Evolutionary conservation across 2,888 invertebrate species (phyloP).

Genomic region (Lasiommata megera): DNA sequence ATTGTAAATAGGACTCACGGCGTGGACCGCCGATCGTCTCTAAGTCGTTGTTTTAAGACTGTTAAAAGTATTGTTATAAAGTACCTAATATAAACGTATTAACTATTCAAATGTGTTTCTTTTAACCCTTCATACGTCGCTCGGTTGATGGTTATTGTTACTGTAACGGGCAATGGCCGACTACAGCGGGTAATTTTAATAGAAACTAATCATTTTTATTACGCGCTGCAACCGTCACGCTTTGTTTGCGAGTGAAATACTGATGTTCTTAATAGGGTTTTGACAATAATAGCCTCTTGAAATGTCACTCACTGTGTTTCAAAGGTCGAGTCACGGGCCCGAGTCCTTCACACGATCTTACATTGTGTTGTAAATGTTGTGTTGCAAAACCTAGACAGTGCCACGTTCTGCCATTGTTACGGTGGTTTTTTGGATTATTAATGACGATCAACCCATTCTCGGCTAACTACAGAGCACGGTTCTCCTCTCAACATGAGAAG

Average conservation of each 20-base stretch:
- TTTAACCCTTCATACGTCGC: slow-evolving; percentile 21
- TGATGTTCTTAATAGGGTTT: slow-evolving; percentile 36
- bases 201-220: slow-evolving; percentile 33
- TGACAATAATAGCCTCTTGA: slow-evolving; percentile 38
- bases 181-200: slow-evolving; percentile 34
- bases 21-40: slow-evolving; percentile 66
- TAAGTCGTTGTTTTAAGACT: slow-evolving; percentile 80
- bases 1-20: slow-evolving; percentile 65
- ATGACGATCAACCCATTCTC: no score
- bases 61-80: slow-evolving; percentile 80
- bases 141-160: slow-evolving; percentile 18
- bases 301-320: slow-evolving; percentile 44
- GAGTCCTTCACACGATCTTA: slow-evolving; percentile 41
- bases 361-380: slow-evolving; percentile 38
- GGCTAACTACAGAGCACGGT: no score
- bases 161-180: slow-evolving; percentile 22
- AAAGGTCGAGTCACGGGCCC: slow-evolving; percentile 43
- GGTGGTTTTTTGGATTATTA: slow-evolving; percentile 28
- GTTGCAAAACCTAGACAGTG: slow-evolving; percentile 39
- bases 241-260: slow-evolving; percentile 34
- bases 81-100: slow-evolving; percentile 72
- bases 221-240: slow-evolving; percentile 29
- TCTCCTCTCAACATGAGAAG: no score
- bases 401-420: slow-evolving; percentile 38
- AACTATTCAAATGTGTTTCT: slow-evolving; percentile 42